These are phyloP conservation scores for Gorsachius magnificus DNA, from an alignment of 2,797 vertebrate species.

Conservation along the genomic window DNA sequence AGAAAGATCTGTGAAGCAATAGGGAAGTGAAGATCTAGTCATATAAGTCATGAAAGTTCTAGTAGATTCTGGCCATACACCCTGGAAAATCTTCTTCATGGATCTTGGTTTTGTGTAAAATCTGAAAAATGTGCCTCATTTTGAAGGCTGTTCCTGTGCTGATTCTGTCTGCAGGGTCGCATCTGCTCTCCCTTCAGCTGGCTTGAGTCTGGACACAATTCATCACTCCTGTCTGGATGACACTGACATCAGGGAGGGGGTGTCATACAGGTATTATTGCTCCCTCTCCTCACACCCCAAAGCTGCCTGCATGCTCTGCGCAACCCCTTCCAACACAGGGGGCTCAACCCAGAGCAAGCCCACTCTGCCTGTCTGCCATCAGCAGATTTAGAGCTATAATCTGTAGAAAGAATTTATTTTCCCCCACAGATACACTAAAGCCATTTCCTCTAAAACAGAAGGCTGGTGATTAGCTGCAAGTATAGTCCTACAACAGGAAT, in stretches of 20 bases:
- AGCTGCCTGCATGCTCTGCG: neutral
- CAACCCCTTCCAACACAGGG: fast-evolving
- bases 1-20: neutral
- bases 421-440: fast-evolving
- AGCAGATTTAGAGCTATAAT: neutral
- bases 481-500: neutral
- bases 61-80: neutral
- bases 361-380: neutral
- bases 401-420: neutral
- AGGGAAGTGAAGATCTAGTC: neutral
- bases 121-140: neutral
- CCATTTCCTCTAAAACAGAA: neutral
- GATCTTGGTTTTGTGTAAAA: neutral
- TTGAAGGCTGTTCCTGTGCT: neutral
- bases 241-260: neutral
- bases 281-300: neutral
- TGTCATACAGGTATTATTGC: neutral
- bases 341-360: neutral
- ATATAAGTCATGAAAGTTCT: fast-evolving
- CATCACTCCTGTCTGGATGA: neutral
- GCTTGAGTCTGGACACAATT: neutral
- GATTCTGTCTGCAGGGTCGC: neutral
- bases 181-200: neutral
- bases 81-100: neutral
- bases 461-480: neutral